phyloP scores from a whole-genome alignment of 2,888 invertebrate species.

The Oscheius sp. region DNA sequence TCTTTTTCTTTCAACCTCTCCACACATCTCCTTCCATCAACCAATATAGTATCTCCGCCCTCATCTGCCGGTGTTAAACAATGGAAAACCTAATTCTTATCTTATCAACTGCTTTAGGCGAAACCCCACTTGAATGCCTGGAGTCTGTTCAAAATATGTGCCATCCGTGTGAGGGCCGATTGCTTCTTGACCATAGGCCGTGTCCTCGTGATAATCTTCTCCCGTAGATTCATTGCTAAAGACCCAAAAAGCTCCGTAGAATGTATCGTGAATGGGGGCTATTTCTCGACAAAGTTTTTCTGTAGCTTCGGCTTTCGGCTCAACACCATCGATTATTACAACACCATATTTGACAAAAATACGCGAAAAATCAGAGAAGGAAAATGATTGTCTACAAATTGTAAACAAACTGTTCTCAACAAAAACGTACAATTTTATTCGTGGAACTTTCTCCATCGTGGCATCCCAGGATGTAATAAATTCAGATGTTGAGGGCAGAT shows the following conservation, averaged over 20 bases:
- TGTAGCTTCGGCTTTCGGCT: conserved; percentile 46
- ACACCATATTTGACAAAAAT: conserved; percentile 60
- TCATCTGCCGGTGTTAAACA: conserved; percentile 76
- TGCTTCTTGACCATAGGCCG: conserved; percentile 79
- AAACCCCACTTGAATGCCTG: conserved; percentile 74
- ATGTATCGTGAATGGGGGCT: conserved; percentile 78
- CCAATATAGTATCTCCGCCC: conserved; percentile 81
- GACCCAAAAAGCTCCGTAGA: conserved; percentile 82
- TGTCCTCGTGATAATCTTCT: conserved; percentile 76
- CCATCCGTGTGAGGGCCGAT: conserved; percentile 82
- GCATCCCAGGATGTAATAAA: conserved; percentile 16
- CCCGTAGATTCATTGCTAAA: conserved; percentile 71
- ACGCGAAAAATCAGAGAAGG: conserved; percentile 50
- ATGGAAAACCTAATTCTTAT: conserved; percentile 78
- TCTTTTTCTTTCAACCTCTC: conserved; percentile 71
- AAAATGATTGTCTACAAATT: conserved; percentile 40
- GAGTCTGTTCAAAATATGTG: conserved; percentile 81
- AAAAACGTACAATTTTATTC: conserved; percentile 36
- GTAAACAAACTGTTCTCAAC: neutral
- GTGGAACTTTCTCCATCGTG: conserved; percentile 43
- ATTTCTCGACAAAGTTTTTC: conserved; percentile 74
- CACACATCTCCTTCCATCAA: conserved; percentile 81
- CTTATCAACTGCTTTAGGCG: conserved; percentile 32
- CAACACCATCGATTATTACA: conserved; percentile 53
- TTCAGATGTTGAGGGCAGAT: neutral